Base-by-base conservation (phyloP, 2,888 invertebrate species). In the Strigamia crassipes region DNA sequence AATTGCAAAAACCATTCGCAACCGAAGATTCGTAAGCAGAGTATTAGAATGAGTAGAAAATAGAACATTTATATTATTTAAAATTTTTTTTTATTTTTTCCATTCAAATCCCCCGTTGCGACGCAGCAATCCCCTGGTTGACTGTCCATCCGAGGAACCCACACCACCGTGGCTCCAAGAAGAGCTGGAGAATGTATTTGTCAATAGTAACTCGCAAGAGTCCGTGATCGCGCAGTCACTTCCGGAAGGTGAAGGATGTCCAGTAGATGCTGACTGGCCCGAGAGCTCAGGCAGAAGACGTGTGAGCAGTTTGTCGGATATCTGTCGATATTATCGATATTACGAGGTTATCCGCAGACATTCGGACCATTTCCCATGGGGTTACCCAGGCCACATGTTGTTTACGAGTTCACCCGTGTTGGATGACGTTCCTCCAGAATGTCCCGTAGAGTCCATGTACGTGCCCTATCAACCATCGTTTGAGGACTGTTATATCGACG, bases 401-500 rank as follows among this genome's bases (percentile, higher is more conserved):
- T 61, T 61, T 18, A 61, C 61, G 21, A 61, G 61, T 61, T 61
- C 61, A 61, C 61, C 61, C 21, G 61, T 61, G 10, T 61, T 61
- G 61, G 73, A 73, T 21, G 78, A 78, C 23, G 78, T 78, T 38
- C 78, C 78, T n/a, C 78, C 78, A 31, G 42, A 78, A n/a, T 73
- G 73, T 73, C 78, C 78, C 21, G 41, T 42, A 1, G 78, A 78
- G 42, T 41, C 42, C 21, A 78, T 78, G 41, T 78, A 78, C 78
- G 41, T 41, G 12, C 18, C 78, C n/a, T 21, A 78, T n/a, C 78
- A 78, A 18, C 41, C 78, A 23, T 78, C 78, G 10, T 21, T 78
- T 41, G 78, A 78, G 18, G 78, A 78, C 18, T 78, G 78, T n/a
- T 78, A 78, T 18, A 78, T 78, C 42, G 78, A 78, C 42, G 78